Percentiles rank a stretch among this genome's conserved stretches.
These are phyloP conservation scores for Sinodicranocentrus sp. DNA, from an alignment of 2,888 invertebrate genomes.

Conservation along the genomic window DNA sequence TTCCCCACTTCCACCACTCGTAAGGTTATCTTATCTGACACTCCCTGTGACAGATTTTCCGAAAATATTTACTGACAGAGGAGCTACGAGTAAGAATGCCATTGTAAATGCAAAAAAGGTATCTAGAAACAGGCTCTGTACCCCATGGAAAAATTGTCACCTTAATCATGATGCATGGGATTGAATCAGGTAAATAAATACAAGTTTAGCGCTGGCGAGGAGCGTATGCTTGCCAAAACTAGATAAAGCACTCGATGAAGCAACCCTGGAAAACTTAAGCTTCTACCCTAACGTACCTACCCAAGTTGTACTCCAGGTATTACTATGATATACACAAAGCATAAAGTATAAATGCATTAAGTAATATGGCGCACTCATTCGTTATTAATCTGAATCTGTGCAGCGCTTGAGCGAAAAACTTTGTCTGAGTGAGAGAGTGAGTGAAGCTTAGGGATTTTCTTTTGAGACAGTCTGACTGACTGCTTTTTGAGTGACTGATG, in stretches of 20 bases:
- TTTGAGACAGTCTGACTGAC: conserved; percentile 26
- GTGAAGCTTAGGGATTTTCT: conserved; percentile 23
- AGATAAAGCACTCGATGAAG: too few relatives aligned
- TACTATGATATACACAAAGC: too few relatives aligned
- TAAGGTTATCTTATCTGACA: too few relatives aligned
- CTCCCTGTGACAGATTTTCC: too few relatives aligned
- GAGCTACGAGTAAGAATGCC: too few relatives aligned
- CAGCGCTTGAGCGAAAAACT: conserved; percentile 6
- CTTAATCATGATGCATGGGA: conserved; percentile 37
- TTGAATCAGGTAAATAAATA: conserved; percentile 8
- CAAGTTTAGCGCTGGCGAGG: too few relatives aligned
- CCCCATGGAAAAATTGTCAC: conserved; percentile 16
- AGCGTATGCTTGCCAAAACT: neutral
- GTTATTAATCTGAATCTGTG: conserved; percentile 19
- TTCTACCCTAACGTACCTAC: too few relatives aligned
- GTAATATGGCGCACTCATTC: conserved; percentile 16
- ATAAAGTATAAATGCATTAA: neutral
- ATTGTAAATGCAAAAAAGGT: neutral
- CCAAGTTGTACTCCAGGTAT: neutral
- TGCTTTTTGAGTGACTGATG: conserved; percentile 38
- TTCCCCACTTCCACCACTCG: too few relatives aligned
- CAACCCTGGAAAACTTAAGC: too few relatives aligned
- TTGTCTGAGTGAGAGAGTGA: neutral
- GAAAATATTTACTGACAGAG: too few relatives aligned
- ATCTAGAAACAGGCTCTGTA: neutral